Percentiles rank a stretch among this genome's conserved stretches.
Evolutionary conservation across 2,888 invertebrate species (phyloP).

Genomic region (Thera britannica): DNA sequence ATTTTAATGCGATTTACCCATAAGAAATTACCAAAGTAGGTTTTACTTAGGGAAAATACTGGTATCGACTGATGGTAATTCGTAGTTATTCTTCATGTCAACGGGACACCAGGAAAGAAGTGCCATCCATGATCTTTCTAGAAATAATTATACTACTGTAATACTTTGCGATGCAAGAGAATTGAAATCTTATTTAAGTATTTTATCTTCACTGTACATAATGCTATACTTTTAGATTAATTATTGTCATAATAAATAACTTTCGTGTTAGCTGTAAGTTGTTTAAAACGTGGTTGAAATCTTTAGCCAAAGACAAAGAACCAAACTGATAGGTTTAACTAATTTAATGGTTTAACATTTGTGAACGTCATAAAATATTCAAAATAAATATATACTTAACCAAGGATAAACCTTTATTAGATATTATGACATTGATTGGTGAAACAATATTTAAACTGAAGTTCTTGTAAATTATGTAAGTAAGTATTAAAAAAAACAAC

Average conservation of each 20-base stretch:
- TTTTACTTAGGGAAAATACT: neutral
- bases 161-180: slow-evolving; percentile 84
- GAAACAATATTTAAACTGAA: slow-evolving; percentile 11
- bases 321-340: slow-evolving; percentile 65
- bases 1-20: neutral
- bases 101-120: slow-evolving; percentile 63
- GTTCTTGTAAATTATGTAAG: slow-evolving; percentile 10
- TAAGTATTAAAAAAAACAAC: neutral
- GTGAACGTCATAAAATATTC: slow-evolving; percentile 10
- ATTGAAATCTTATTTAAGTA: slow-evolving; percentile 80
- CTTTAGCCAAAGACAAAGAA: slow-evolving; percentile 67
- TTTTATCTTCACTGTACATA: slow-evolving; percentile 67
- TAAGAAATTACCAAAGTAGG: neutral
- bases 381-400: neutral
- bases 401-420: neutral
- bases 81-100: slow-evolving; percentile 27
- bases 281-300: slow-evolving; percentile 43
- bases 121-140: slow-evolving; percentile 77
- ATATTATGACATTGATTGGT: slow-evolving; percentile 1
- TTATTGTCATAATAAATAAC: slow-evolving; percentile 22
- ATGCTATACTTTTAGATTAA: slow-evolving; percentile 35
- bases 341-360: slow-evolving; percentile 11
- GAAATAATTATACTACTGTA: slow-evolving; percentile 66
- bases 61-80: neutral
- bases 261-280: slow-evolving; percentile 26